phyloP scores from a whole-genome alignment of 2,888 invertebrate genomes.

The Synergus laeviventris region DNA sequence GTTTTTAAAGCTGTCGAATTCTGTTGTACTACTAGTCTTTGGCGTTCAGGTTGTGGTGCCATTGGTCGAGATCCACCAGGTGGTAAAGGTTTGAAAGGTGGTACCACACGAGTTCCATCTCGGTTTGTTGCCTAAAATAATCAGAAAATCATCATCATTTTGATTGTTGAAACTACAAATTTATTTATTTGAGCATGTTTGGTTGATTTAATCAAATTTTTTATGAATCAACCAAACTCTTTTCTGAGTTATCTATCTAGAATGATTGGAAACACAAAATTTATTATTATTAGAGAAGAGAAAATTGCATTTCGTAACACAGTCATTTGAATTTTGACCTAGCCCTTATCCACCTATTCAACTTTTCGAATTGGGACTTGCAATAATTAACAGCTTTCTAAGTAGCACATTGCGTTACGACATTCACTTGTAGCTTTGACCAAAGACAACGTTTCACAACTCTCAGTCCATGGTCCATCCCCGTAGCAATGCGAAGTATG shows the following conservation, averaged over 20 bases:
- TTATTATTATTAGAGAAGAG: neutral
- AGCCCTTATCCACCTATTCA: neutral
- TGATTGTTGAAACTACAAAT: neutral
- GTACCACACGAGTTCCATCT: conserved; percentile 75
- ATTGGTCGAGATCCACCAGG: conserved; percentile 77
- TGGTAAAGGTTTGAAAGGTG: conserved; percentile 88
- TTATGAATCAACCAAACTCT: no score
- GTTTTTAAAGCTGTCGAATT: conserved; percentile 62
- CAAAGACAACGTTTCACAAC: conserved; percentile 12
- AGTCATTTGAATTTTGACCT: neutral
- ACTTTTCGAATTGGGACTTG: neutral
- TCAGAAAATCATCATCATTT: neutral
- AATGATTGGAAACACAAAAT: no score
- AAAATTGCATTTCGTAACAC: neutral
- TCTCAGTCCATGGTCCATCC: conserved; percentile 29
- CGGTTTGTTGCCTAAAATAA: conserved; percentile 55
- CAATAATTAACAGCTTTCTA: neutral
- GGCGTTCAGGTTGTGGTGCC: conserved; percentile 82
- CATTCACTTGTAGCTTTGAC: conserved; percentile 23
- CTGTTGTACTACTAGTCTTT: conserved; percentile 70
- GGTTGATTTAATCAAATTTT: no score
- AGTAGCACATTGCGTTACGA: conserved; percentile 21
- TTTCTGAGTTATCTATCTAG: no score
- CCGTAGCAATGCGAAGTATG: neutral
- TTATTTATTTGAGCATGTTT: conserved; percentile 1